A percentile compares a stretch with the other conserved stretches of the same genome.
phyloP scores from a whole-genome alignment of 2,888 invertebrate species.

The Plebejus anna region DNA sequence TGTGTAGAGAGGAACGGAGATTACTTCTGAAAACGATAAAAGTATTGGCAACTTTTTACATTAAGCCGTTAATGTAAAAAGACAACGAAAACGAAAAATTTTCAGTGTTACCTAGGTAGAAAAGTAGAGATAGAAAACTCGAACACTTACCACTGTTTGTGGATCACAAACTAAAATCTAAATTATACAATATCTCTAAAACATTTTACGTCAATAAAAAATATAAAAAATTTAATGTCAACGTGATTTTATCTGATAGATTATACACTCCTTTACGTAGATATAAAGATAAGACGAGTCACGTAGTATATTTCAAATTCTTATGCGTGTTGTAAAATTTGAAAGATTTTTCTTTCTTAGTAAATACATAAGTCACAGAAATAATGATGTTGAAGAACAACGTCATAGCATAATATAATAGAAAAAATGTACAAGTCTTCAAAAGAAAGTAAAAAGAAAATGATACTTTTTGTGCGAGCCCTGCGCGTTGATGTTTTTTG shows the following conservation, averaged over 20 bases:
- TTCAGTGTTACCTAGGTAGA: too few species aligned
- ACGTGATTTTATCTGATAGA: neutral
- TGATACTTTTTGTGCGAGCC: neutral
- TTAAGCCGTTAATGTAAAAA: too few species aligned
- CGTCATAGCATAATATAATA: neutral
- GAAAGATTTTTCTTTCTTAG: neutral
- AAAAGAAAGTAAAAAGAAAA: neutral
- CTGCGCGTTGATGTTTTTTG: conserved; percentile 16
- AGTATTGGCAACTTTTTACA: too few species aligned
- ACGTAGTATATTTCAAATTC: neutral
- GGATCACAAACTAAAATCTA: too few species aligned
- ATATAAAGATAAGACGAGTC: neutral
- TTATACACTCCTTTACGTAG: neutral
- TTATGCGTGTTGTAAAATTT: neutral
- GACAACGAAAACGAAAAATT: too few species aligned
- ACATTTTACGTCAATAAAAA: too few species aligned
- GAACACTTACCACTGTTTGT: too few species aligned
- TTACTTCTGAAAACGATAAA: too few species aligned
- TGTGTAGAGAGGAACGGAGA: too few species aligned
- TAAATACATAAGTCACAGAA: neutral
- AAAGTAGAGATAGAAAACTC: too few species aligned
- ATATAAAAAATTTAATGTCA: too few species aligned
- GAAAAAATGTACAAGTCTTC: neutral
- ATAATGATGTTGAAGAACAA: neutral
- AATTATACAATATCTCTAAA: too few species aligned